Percentiles rank a stretch among this genome's conserved stretches.
phyloP scores from a whole-genome alignment of 2,113 vertebrate species.

The Seriola dumerili region DNA sequence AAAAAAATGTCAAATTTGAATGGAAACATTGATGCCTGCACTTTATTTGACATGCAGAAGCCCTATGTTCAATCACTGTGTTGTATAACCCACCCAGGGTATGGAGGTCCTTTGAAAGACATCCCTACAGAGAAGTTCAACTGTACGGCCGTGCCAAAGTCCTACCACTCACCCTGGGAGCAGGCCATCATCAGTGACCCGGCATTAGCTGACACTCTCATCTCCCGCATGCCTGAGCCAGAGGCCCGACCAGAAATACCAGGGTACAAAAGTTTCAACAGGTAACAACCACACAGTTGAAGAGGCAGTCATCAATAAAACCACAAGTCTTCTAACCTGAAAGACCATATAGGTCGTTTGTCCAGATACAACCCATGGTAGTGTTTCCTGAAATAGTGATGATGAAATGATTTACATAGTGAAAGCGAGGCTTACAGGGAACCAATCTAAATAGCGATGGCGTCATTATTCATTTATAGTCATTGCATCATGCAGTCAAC shows the following conservation, averaged over 20 bases:
- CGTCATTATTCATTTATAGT: too few relatives aligned
- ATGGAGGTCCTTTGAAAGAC: conserved; percentile 93
- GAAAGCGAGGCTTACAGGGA: too few relatives aligned
- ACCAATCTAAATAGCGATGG: too few relatives aligned
- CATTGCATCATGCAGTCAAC: too few relatives aligned
- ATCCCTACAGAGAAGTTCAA: conserved; percentile 96
- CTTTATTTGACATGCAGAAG: background rate
- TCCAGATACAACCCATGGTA: too few relatives aligned
- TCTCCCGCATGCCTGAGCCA: conserved; percentile 85
- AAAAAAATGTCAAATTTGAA: background rate
- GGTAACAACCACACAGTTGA: conserved; percentile 80
- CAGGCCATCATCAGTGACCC: conserved; percentile 91
- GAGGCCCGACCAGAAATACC: conserved; percentile 85
- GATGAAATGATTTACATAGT: too few relatives aligned
- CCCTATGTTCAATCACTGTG: background rate
- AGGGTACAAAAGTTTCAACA: conserved; percentile 96
- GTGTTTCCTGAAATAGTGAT: background rate
- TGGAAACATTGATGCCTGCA: background rate
- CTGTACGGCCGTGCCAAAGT: conserved; percentile 92
- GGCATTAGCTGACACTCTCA: conserved; percentile 86
- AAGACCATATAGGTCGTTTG: background rate
- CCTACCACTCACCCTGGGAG: conserved; percentile 96
- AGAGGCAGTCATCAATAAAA: background rate
- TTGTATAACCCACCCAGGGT: conserved; percentile 82
- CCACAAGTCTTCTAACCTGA: background rate